Evolutionary conservation across 2,888 invertebrate species (phyloP), one percentile per base, ranked within the genome.

Genomic region (Habroteleia sp.): DNA sequence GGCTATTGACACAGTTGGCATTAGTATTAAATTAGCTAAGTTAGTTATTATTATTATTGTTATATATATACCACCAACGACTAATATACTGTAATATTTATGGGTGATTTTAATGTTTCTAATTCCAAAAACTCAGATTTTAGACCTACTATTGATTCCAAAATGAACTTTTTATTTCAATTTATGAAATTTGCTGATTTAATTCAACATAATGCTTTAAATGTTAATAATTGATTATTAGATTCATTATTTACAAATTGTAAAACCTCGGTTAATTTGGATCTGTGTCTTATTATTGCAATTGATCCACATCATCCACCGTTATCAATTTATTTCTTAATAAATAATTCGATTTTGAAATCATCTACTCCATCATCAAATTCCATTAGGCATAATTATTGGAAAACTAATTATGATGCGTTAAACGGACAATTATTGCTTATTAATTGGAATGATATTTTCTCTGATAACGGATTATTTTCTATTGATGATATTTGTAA

Each of bases 401-500:
- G n/a, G 4, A 31, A 20, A 13, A 17, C n/a, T 13, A 48, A 48
- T 35, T 25, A 6, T 25, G 25, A 25, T 25, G 7, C 1, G 7
- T 25, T 25, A 13, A 17, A 14, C 31, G 8, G 6, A n/a, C 14
- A 11, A 14, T 14, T 33, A n/a, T 35, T 11, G 10, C 16, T 6
- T 0, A 6, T 0, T 10, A 23, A 14, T 4, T 7, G 10, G 27
- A 5, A 13, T 11, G 7, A 6, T 25, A 6, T 25, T 6, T 25
- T 8, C 5, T 1, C 20, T 13, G 58, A 77, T 81, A 88, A 60
- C 8, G 8, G 80, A n/a, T n/a, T 25, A 7, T 6, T 25, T 1
- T 25, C 25, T 44, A 10, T 44, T 23, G 11, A 27, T 27, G 1
- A 10, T 20, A 3, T 11, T 10, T 31, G 27, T 5, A 16, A 31